Evolutionary conservation across 2,113 vertebrate genomes (phyloP).

Genomic region (Hemicordylus capensis): DNA sequence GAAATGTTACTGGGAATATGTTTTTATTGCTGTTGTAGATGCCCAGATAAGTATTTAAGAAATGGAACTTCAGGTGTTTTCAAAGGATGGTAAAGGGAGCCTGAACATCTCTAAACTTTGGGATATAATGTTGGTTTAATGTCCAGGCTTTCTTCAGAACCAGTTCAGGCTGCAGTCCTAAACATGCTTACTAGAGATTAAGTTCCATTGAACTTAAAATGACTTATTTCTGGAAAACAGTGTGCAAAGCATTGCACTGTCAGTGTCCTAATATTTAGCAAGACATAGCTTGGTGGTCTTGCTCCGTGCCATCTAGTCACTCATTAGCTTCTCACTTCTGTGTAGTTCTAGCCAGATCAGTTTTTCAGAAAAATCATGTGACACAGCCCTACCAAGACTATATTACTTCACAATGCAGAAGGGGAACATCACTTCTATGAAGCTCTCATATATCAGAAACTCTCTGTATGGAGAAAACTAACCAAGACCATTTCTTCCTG

Average conservation of each 20-base stretch:
- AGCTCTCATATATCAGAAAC: not conserved
- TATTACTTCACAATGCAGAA: no score
- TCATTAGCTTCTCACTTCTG: constrained; percentile 28
- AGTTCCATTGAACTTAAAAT: no score
- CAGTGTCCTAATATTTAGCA: constrained; percentile 17
- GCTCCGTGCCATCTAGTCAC: constrained; percentile 36
- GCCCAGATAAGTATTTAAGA: no score
- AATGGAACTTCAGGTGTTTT: not conserved
- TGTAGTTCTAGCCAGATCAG: not conserved
- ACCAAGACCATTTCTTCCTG: not conserved
- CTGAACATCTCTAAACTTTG: constrained; percentile 26
- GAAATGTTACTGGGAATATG: constrained; percentile 54
- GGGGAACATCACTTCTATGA: not conserved
- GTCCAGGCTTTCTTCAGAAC: constrained; percentile 20
- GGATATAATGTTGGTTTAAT: not conserved
- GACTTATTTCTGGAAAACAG: no score
- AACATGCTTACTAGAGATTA: no score
- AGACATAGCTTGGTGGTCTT: constrained; percentile 23
- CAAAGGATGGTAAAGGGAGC: not conserved
- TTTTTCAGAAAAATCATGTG: not conserved
- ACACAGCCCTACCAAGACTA: not conserved
- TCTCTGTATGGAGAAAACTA: not conserved
- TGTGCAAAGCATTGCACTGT: not conserved
- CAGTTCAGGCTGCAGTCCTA: not conserved
- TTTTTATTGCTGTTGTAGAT: not conserved